A percentile compares a stretch with the other conserved stretches of the same genome.
Evolutionary conservation across 2,113 vertebrate species (phyloP).

Genomic region (Fulmarus glacialis): DNA sequence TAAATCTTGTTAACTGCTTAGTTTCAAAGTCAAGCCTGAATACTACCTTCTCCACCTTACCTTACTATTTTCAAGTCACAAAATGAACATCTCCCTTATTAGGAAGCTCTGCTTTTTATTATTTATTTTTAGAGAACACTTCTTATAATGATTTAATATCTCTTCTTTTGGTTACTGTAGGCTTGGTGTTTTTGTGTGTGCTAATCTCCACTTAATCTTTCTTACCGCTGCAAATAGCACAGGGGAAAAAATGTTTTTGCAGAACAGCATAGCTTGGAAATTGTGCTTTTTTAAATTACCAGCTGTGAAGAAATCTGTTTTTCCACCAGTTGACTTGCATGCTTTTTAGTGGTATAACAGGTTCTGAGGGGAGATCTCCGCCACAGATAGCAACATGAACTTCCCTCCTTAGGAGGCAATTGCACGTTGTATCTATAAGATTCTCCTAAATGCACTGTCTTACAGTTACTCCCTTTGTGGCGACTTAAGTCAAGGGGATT

Average conservation of each 20-base stretch:
- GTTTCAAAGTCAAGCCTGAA: background rate
- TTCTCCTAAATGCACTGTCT: background rate
- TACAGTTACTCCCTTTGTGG: background rate
- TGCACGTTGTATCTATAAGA: background rate
- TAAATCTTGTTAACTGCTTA: background rate
- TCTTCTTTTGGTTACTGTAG: background rate
- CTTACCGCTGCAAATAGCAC: background rate
- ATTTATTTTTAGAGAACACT: background rate
- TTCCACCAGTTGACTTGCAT: conserved; percentile 10
- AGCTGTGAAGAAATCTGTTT: background rate
- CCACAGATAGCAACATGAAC: background rate
- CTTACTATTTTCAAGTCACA: background rate
- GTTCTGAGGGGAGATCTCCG: background rate
- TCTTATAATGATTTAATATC: background rate
- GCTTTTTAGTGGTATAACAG: conserved; percentile 2
- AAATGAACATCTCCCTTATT: background rate
- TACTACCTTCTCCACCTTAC: background rate
- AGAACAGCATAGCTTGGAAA: background rate
- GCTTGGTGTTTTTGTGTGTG: background rate
- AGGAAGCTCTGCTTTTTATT: background rate
- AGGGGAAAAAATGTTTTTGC: background rate
- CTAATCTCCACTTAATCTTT: background rate
- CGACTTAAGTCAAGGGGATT: background rate
- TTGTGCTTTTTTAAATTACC: background rate
- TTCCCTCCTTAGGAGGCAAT: background rate